phyloP scores from a whole-genome alignment of 2,113 vertebrate species.

The Oreocharis arfaki region DNA sequence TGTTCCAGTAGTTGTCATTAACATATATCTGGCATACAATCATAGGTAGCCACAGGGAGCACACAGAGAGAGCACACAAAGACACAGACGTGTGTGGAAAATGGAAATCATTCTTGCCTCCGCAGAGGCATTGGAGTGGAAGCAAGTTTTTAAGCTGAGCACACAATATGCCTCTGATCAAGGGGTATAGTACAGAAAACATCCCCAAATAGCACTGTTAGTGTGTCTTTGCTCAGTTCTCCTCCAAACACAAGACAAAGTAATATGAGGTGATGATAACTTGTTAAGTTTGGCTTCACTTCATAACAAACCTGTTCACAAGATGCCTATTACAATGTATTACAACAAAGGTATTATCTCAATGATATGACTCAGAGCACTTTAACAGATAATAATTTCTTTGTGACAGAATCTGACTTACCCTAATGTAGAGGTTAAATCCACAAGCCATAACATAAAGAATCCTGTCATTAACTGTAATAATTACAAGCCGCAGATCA shows the following conservation, averaged over 20 bases:
- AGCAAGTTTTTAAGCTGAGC: background rate
- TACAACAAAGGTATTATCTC: background rate
- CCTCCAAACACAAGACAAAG: background rate
- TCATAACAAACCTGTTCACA: background rate
- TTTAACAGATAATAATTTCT: background rate
- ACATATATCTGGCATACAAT: background rate
- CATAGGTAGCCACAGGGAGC: background rate
- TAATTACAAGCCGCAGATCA: background rate
- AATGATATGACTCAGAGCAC: background rate
- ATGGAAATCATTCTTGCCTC: background rate
- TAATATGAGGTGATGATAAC: rapidly evolving
- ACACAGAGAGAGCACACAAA: rapidly evolving
- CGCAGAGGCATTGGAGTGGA: background rate
- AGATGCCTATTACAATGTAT: background rate
- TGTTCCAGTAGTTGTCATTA: background rate
- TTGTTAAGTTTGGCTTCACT: background rate
- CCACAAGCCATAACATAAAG: background rate
- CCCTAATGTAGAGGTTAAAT: background rate
- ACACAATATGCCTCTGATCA: background rate
- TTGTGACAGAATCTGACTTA: background rate
- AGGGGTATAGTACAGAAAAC: background rate
- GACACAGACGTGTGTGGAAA: background rate
- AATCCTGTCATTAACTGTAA: background rate
- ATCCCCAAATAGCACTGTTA: background rate
- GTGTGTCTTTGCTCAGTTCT: background rate